phyloP scores from a whole-genome alignment of 2,113 vertebrate species.

The Leptodactylus fuscus region DNA sequence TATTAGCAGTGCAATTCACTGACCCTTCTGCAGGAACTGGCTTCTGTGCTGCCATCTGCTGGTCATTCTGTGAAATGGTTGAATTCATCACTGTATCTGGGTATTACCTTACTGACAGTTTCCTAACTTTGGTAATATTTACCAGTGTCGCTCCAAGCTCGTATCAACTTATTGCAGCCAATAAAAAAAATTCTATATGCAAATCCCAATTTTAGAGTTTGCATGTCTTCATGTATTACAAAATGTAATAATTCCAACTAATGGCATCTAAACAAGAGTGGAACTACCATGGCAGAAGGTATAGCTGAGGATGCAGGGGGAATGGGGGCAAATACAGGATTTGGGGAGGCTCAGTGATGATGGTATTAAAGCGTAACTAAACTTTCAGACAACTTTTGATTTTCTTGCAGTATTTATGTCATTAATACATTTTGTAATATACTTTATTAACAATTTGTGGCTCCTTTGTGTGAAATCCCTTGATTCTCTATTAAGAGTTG shows the following conservation, averaged over 20 bases:
- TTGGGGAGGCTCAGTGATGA: too few species aligned
- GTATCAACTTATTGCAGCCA: not conserved
- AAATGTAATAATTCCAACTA: not conserved
- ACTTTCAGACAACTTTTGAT: too few species aligned
- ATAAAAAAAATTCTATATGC: not conserved
- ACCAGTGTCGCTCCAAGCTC: not conserved
- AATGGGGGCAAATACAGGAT: not conserved
- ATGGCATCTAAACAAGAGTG: not conserved
- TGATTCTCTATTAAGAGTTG: too few species aligned
- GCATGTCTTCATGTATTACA: not conserved
- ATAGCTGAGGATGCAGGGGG: not conserved
- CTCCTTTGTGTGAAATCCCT: too few species aligned
- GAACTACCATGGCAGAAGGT: not conserved
- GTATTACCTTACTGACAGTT: not conserved
- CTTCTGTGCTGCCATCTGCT: constrained; percentile 27
- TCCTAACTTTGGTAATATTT: constrained; percentile 10
- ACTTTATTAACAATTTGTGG: too few species aligned
- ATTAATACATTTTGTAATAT: too few species aligned
- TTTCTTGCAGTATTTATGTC: too few species aligned
- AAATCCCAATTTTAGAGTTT: not conserved
- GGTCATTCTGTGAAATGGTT: constrained; percentile 6
- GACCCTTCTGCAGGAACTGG: not conserved
- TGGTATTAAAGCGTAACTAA: too few species aligned
- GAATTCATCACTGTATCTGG: constrained; percentile 36
- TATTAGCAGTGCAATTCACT: not conserved